Evolutionary conservation across 2,888 invertebrate genomes (phyloP).

Genomic region (Ashinkailepas kermadecensis): DNA sequence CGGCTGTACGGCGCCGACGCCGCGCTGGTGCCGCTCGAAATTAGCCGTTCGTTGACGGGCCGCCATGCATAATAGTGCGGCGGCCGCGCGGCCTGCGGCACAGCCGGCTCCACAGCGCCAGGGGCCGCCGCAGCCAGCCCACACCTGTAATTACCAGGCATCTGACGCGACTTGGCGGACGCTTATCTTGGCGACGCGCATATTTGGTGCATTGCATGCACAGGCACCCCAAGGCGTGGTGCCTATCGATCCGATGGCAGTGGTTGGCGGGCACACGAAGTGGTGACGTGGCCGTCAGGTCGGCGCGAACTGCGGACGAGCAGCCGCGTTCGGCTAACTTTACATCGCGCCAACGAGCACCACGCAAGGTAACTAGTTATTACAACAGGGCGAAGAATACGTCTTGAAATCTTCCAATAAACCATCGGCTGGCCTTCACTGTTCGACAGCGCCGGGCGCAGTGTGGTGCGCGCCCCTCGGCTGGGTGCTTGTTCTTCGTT

Average conservation of each 20-base stretch:
- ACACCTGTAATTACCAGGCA: slow-evolving; percentile 17
- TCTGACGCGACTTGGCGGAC: background rate
- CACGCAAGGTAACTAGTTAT: slow-evolving; percentile 12
- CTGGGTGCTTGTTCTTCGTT: no score
- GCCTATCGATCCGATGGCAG: background rate
- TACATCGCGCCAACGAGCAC: background rate
- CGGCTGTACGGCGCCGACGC: background rate
- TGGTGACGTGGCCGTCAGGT: no score
- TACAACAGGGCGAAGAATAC: background rate
- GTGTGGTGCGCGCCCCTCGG: no score
- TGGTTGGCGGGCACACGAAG: background rate
- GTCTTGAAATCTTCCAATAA: slow-evolving; percentile 16
- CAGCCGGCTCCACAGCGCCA: background rate
- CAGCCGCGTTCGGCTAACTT: background rate
- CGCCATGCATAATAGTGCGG: slow-evolving; percentile 11
- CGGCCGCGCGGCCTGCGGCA: slow-evolving; percentile 9
- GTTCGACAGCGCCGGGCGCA: background rate
- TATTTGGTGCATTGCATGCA: background rate
- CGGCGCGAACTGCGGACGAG: background rate
- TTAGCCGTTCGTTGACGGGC: background rate
- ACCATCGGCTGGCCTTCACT: slow-evolving; percentile 14
- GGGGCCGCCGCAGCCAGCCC: background rate
- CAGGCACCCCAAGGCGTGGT: background rate
- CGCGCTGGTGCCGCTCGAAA: background rate
- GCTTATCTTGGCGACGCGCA: background rate